These are phyloP conservation scores for Diaprepes abbreviatus DNA, from an alignment of 2,888 invertebrate genomes.

Conservation along the genomic window DNA sequence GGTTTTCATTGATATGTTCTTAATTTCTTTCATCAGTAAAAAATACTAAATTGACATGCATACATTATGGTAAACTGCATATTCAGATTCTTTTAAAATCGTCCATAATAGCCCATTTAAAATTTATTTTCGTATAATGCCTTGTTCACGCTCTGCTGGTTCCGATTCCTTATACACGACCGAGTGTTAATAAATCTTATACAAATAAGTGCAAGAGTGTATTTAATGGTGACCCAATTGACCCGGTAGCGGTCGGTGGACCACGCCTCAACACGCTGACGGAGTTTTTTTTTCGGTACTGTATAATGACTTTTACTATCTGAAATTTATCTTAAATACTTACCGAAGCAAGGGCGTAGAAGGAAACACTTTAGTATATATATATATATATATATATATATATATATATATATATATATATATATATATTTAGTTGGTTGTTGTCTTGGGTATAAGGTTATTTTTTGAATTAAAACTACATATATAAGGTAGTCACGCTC, in stretches of 20 bases:
- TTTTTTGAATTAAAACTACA: too few relatives aligned
- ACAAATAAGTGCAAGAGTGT: slow-evolving; percentile 41
- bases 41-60: neutral
- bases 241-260: slow-evolving; percentile 59
- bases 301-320: slow-evolving; percentile 32
- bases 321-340: slow-evolving; percentile 8
- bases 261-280: slow-evolving; percentile 59
- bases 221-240: slow-evolving; percentile 56
- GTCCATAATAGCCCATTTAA: neutral
- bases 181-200: slow-evolving; percentile 34
- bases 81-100: neutral
- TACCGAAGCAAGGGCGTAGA: slow-evolving; percentile 1
- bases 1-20: neutral
- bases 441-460: too few relatives aligned
- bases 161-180: slow-evolving; percentile 27
- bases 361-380: too few relatives aligned
- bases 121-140: slow-evolving; percentile 6
- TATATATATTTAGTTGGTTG: too few relatives aligned
- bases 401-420: too few relatives aligned
- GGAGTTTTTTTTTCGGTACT: slow-evolving; percentile 16
- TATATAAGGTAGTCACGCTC: too few relatives aligned
- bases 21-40: neutral
- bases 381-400: too few relatives aligned
- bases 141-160: slow-evolving; percentile 23
- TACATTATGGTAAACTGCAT: neutral